A percentile compares a stretch with the other conserved stretches of the same genome.
phyloP scores from a whole-genome alignment of 2,797 vertebrate species.

The Eulemur albifrons region DNA sequence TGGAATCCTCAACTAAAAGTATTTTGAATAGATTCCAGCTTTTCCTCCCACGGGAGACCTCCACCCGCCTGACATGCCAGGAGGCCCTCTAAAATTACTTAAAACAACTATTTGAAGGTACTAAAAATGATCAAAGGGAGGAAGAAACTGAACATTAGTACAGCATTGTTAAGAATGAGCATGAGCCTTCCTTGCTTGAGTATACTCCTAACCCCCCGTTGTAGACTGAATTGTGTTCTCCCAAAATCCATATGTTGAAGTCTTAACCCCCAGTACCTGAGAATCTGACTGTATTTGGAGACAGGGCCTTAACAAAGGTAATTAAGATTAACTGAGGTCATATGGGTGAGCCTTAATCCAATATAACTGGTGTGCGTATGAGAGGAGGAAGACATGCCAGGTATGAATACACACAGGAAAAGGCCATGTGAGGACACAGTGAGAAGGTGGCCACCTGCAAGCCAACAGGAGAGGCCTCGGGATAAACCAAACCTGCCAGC shows the following conservation, averaged over 20 bases:
- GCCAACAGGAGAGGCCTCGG: background rate
- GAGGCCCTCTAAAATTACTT: background rate
- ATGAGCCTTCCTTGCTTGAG: background rate
- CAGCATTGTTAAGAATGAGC: background rate
- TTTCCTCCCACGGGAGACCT: background rate
- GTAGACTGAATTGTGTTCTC: background rate
- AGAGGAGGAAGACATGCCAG: background rate
- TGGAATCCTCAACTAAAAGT: slow-evolving; percentile 29
- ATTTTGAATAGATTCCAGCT: slow-evolving; percentile 25
- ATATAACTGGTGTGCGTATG: background rate
- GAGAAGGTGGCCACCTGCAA: background rate
- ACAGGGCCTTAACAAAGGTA: background rate
- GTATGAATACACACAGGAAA: background rate
- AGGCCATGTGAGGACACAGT: background rate
- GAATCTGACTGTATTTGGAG: background rate
- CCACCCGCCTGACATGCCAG: background rate
- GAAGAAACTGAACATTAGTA: background rate
- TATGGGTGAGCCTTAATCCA: background rate
- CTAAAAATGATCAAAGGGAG: background rate
- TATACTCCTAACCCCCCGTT: background rate
- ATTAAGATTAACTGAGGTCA: background rate
- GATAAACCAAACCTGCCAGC: background rate
- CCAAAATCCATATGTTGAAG: background rate
- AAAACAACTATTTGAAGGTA: background rate
- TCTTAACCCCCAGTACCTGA: background rate